Percentiles rank a stretch among this genome's conserved stretches.
Evolutionary conservation across 2,888 invertebrate species (phyloP).

Genomic region (Parthenolecanium corni): DNA sequence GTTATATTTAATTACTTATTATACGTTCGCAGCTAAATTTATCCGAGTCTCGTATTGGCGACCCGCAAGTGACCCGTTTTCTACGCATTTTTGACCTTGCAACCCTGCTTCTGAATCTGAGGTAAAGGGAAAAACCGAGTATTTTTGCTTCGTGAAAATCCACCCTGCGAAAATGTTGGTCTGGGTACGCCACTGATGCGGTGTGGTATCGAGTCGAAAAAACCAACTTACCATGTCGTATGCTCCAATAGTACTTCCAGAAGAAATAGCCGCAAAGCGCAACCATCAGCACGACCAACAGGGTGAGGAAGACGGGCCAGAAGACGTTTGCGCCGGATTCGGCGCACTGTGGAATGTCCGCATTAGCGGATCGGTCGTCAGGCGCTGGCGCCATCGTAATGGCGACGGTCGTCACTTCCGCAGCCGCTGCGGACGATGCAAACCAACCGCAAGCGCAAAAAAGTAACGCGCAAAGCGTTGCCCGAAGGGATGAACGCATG

Average conservation of each 20-base stretch:
- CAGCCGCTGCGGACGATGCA: background rate
- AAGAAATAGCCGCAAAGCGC: conserved; percentile 17
- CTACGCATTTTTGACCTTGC: no score
- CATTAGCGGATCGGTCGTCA: conserved; percentile 30
- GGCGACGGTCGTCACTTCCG: background rate
- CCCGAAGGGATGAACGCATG: no score
- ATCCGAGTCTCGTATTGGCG: no score
- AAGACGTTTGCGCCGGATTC: conserved; percentile 34
- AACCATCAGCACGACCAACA: conserved; percentile 24
- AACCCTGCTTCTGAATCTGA: no score
- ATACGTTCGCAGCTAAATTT: no score
- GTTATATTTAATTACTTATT: no score
- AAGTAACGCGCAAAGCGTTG: background rate
- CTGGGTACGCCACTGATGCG: no score
- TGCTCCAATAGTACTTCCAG: conserved; percentile 30
- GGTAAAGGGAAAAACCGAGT: no score
- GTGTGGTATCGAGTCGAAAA: no score
- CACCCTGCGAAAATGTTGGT: no score
- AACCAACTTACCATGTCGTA: conserved; percentile 29
- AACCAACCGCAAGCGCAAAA: background rate
- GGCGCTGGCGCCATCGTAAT: conserved; percentile 19
- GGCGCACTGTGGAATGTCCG: conserved; percentile 32
- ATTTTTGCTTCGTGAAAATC: no score
- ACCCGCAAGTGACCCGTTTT: no score
- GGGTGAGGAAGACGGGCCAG: conserved; percentile 35